These are phyloP conservation scores for Onychomys arenicola DNA, from an alignment of 2,797 vertebrate species.

Conservation along the genomic window DNA sequence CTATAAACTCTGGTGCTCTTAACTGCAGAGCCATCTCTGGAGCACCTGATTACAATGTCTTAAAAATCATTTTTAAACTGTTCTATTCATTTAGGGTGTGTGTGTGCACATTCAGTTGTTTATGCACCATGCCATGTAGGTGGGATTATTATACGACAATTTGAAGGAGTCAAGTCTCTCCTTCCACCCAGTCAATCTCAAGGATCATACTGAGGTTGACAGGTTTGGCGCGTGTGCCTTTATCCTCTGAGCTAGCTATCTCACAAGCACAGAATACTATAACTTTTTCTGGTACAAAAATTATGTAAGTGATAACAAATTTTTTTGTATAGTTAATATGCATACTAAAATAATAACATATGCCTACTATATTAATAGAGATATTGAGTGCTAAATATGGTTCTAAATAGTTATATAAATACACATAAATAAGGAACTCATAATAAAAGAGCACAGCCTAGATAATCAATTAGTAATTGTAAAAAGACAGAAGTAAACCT, in stretches of 20 bases:
- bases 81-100: background rate
- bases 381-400: background rate
- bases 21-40: background rate
- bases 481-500: constrained; percentile 80
- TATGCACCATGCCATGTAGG: background rate
- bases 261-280: background rate
- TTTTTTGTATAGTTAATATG: background rate
- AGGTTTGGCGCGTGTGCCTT: background rate
- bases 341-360: background rate
- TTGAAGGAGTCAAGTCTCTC: background rate
- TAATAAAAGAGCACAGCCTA: background rate
- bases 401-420: constrained; percentile 35
- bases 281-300: background rate
- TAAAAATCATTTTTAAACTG: background rate
- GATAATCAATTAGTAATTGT: background rate
- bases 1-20: background rate
- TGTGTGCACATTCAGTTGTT: background rate
- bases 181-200: background rate
- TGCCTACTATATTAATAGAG: background rate
- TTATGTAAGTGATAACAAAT: background rate
- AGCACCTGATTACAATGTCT: background rate
- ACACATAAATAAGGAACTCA: background rate
- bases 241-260: background rate
- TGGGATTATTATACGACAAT: background rate
- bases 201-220: background rate